A percentile compares a stretch with the other conserved stretches of the same genome.
phyloP scores from a whole-genome alignment of 2,113 vertebrate species.

The Phyllopteryx taeniolatus region DNA sequence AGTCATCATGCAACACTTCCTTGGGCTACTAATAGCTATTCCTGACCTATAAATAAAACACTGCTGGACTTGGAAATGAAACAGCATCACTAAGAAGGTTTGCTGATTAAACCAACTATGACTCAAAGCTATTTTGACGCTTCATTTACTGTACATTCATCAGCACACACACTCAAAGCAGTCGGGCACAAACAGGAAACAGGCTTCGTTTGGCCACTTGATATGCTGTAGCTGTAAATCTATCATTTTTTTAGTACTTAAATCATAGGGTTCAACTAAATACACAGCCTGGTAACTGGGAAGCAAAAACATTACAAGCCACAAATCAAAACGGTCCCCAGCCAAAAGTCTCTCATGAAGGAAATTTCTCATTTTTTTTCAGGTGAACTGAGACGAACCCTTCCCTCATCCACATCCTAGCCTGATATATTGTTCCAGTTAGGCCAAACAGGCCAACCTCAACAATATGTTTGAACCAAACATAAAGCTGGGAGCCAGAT shows the following conservation, averaged over 20 bases:
- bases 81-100: slow-evolving; percentile 39
- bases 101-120: slow-evolving; percentile 39
- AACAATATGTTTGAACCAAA: slow-evolving; percentile 40
- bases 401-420: slow-evolving; percentile 43
- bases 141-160: background rate
- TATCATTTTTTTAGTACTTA: slow-evolving; percentile 12
- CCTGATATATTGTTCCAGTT: slow-evolving; percentile 52
- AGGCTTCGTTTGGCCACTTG: slow-evolving; percentile 2
- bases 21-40: slow-evolving; percentile 63
- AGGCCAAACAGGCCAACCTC: slow-evolving; percentile 49
- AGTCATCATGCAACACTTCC: slow-evolving; percentile 54
- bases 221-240: slow-evolving; percentile 16
- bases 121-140: background rate
- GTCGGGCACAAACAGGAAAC: background rate
- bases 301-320: slow-evolving; percentile 1
- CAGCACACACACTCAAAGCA: background rate
- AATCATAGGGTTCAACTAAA: slow-evolving; percentile 24
- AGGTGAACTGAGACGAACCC: slow-evolving; percentile 50
- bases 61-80: slow-evolving; percentile 49
- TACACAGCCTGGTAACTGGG: slow-evolving; percentile 7
- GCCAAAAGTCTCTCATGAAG: slow-evolving; percentile 28
- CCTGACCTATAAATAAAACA: slow-evolving; percentile 66
- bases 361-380: slow-evolving; percentile 37
- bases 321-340: slow-evolving; percentile 6
- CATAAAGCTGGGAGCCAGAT: slow-evolving; percentile 12